Evolutionary conservation across 2,797 vertebrate species (phyloP), one percentile per base, ranked within the genome.

Genomic region (Muraenolepis orangiensis): DNA sequence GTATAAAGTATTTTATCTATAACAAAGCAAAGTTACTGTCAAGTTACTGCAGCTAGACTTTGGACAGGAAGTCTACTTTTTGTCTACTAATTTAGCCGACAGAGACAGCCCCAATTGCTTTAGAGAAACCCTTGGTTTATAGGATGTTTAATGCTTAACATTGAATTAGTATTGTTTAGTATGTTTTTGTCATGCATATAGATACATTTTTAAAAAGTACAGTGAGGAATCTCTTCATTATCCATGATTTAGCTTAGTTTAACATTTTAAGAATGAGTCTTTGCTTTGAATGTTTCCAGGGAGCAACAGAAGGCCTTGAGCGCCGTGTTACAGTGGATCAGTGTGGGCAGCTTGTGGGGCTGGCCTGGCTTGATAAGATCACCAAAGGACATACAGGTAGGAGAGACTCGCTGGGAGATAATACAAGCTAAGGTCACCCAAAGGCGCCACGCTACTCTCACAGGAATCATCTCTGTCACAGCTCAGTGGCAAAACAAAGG

Each of bases 301-400:
- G 51, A 57, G 6, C n/a, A 8, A 57, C 51, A n/a, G n/a, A 6
- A 1, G n/a, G 51, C 51, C 23, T 12, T 64, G 57, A 64, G 23
- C 23, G 2, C 57, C 11, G 57, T 4, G 10, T 2, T 40, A 10
- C 23, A 4, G 57, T 64, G 57, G 57, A 28, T 64, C 23, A 64
- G 23, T 23, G 57, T 26, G 8, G 57, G 66, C 42, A 29, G 85
- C 78, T 81, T 82, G 81, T 77, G 81, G 78, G 85, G 83, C 77
- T 74, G 75, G 81, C 57, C 72, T 26, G 75, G 42, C 72, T 81
- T 36, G 90, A 90, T 87, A 80, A 1, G 4, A 90, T 90, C 86
- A 76, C 77, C 72, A 79, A 12, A 71, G 78, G 82, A 84, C 80
- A 83, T 66, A 69, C 72, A 79, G 64, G 68, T 75, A 84, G 68